A percentile compares a stretch with the other conserved stretches of the same genome.
These are phyloP conservation scores for Falco novaeseelandiae DNA, from an alignment of 2,797 vertebrate species.

Conservation along the genomic window DNA sequence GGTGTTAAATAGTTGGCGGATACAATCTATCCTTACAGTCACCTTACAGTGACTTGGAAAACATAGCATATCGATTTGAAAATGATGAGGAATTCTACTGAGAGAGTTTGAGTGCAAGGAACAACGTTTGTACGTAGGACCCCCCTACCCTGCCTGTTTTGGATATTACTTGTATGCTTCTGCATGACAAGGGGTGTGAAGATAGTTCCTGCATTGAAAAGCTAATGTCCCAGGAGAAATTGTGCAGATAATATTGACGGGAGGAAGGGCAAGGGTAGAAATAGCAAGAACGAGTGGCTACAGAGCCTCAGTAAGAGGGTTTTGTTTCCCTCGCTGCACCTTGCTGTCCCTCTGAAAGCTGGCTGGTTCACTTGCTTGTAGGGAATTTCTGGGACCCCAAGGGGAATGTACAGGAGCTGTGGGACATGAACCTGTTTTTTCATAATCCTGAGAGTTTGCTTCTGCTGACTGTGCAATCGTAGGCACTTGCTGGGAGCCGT, in stretches of 20 bases:
- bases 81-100: background rate
- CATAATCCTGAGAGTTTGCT: background rate
- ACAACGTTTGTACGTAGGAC: fast-evolving
- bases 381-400: background rate
- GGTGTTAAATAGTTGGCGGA: background rate
- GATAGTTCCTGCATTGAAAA: background rate
- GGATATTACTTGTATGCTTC: background rate
- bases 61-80: background rate
- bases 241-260: background rate
- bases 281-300: background rate
- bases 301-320: background rate
- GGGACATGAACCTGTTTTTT: background rate
- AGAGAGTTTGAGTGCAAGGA: background rate
- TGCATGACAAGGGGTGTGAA: background rate
- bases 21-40: background rate
- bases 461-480: background rate
- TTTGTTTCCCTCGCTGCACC: background rate
- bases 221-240: background rate
- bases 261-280: background rate
- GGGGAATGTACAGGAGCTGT: background rate
- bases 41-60: background rate
- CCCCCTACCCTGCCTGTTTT: background rate
- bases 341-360: background rate
- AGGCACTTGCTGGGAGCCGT: background rate
- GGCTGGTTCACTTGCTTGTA: background rate